Evolutionary conservation across 2,113 vertebrate genomes (phyloP).

Genomic region (Melanerpes formicivorus): DNA sequence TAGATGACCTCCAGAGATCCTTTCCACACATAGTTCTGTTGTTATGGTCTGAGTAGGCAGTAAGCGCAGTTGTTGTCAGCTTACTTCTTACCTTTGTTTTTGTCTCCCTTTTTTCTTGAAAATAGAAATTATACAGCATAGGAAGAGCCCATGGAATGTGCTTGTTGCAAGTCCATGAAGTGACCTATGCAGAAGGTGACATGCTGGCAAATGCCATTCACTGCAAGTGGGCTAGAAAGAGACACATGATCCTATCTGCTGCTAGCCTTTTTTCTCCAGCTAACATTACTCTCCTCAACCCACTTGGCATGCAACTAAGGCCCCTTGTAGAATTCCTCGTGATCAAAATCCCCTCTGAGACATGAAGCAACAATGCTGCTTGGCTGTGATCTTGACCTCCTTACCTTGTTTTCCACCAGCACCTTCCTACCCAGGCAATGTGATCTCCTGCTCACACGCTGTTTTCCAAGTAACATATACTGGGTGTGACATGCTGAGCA

Average conservation of each 20-base stretch:
- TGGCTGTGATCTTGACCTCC: conserved; percentile 34
- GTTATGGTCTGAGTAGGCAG: neutral
- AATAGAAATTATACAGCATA: neutral
- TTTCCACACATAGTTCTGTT: neutral
- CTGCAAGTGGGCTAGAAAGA: neutral
- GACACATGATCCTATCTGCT: neutral
- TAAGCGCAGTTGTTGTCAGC: neutral
- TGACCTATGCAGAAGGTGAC: neutral
- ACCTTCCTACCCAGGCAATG: conserved; percentile 23
- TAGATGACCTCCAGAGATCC: neutral
- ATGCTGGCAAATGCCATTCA: neutral
- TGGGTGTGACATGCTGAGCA: conserved; percentile 6
- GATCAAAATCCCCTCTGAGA: neutral
- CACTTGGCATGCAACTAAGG: neutral
- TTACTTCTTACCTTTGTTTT: neutral
- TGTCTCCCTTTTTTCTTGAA: neutral
- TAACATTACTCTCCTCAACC: neutral
- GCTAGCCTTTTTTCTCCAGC: neutral
- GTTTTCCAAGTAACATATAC: neutral
- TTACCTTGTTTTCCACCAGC: conserved; percentile 49
- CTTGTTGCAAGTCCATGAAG: neutral
- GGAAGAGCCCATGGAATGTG: neutral
- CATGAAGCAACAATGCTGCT: neutral
- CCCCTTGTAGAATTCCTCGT: neutral
- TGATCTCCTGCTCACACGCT: conserved; percentile 61